Percentiles rank a stretch among this genome's conserved stretches.
phyloP scores from a whole-genome alignment of 2,888 invertebrate species.

The Girardia tigrina region DNA sequence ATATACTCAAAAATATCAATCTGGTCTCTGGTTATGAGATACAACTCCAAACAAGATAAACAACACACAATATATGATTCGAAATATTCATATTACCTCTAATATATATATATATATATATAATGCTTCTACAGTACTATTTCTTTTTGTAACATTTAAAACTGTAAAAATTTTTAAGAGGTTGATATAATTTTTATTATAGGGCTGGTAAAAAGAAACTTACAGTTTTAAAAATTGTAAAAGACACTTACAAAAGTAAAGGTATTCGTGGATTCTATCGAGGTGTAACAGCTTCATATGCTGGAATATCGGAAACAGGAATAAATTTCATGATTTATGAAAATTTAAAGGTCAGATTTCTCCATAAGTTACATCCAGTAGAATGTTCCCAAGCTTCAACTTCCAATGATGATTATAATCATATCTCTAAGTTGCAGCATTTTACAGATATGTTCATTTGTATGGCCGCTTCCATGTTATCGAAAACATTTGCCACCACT shows the following conservation, averaged over 20 bases:
- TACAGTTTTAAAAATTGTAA: not conserved
- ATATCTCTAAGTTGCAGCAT: conserved; percentile 44
- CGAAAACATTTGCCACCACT: conserved; percentile 79
- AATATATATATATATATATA: too few species aligned
- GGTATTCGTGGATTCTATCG: conserved; percentile 89
- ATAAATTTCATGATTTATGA: conserved; percentile 98
- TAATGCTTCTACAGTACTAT: too few species aligned
- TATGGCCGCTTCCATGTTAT: conserved; percentile 78
- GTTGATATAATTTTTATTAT: too few species aligned
- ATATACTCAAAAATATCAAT: too few species aligned
- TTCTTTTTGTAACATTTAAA: too few species aligned
- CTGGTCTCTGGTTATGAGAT: too few species aligned
- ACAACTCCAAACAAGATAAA: too few species aligned
- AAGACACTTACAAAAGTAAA: conserved; percentile 44
- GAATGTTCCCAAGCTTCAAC: conserved; percentile 27
- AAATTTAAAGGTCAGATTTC: conserved; percentile 75
- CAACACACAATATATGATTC: too few species aligned
- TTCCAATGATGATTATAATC: not conserved
- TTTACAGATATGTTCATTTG: conserved; percentile 43
- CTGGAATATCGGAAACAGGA: conserved; percentile 95
- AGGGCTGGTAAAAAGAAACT: conserved; percentile 17
- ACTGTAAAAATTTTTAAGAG: too few species aligned
- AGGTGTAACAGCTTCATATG: conserved; percentile 94
- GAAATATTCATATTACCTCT: too few species aligned
- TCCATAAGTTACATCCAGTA: conserved; percentile 51